Base-by-base conservation (phyloP, 23 tunicate genomes). In the Corella eumyota region DNA sequence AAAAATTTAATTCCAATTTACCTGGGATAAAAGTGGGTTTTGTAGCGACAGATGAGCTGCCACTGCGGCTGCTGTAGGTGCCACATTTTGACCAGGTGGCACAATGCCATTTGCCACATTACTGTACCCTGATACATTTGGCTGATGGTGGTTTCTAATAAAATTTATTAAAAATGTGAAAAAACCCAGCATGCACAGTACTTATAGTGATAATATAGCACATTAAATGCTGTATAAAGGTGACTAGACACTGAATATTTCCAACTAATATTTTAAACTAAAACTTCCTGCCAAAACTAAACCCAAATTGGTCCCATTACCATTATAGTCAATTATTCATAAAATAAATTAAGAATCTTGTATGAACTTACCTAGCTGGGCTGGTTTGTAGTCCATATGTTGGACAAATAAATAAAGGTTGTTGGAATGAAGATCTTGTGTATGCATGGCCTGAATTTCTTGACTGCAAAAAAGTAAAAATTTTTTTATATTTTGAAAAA, bases 391-490 rank as follows among this genome's bases (percentile, higher is more conserved):
- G 33, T 13, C 77, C 75, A 45, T 75, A 75, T 0, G 94, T 69
- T 19, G 94, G 94, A 57, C 94, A 84, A 45, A 84, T 68, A 53
- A 84, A 84, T 45, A 84, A 71, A 0, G 92, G 78, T 56, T 80
- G 94, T 46, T 84, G 94, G 0, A 75, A 49, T 7, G 94, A 62
- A 9, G 63, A 48, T 3, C 94, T 52, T 13, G 94, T 49, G 37
- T 60, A 69, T 2, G 56, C 50, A 49, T 78, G 83, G 2, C 60
- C 60, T 15, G 70, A 49, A 19, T 22, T 30, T 17, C 70, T 52
- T 31, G 70, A 19, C 79, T 69, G 50, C 34, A 47, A 49, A 66
- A 49, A 32, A 5, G 56, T 20, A 7, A 20, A n/a, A n/a, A n/a
- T n/a, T n/a, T n/a, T n/a, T n/a, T n/a, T n/a, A n/a, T n/a, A n/a